Conservation (phyloP, 2,888 invertebrate genomes). For the Isotomurus palustris region DNA sequence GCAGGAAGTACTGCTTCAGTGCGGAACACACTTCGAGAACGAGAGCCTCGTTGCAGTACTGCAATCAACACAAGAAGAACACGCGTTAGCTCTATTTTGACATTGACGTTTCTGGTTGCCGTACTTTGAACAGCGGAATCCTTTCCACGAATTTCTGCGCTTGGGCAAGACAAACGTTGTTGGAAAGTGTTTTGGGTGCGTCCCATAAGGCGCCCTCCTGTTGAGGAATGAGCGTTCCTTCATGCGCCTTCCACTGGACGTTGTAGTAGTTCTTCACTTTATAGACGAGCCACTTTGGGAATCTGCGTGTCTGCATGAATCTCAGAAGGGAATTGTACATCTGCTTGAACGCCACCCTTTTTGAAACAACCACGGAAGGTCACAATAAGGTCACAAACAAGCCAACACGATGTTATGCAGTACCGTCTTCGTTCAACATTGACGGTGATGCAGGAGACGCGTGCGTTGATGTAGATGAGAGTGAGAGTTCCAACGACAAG, state of each 20-base stretch:
- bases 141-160: constrained; percentile 29
- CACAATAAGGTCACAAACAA: background rate
- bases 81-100: background rate
- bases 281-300: constrained; percentile 24
- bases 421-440: constrained; percentile 37
- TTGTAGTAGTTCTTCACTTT: constrained; percentile 33
- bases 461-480: constrained; percentile 29
- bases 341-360: constrained; percentile 38
- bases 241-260: constrained; percentile 39
- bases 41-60: constrained; percentile 16
- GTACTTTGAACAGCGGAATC: constrained; percentile 38
- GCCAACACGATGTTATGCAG: background rate
- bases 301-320: constrained; percentile 36
- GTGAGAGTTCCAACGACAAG: constrained; percentile 30
- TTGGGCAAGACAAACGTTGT: constrained; percentile 29
- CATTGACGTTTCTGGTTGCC: background rate
- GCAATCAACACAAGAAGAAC: background rate
- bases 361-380: too few relatives aligned
- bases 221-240: constrained; percentile 36
- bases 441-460: constrained; percentile 34
- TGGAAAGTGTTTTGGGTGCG: constrained; percentile 33
- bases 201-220: constrained; percentile 41
- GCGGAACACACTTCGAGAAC: constrained; percentile 25
- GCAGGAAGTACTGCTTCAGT: constrained; percentile 39
- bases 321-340: constrained; percentile 30